phyloP scores from a whole-genome alignment of 2,113 vertebrate genomes.

The Calypte anna region DNA sequence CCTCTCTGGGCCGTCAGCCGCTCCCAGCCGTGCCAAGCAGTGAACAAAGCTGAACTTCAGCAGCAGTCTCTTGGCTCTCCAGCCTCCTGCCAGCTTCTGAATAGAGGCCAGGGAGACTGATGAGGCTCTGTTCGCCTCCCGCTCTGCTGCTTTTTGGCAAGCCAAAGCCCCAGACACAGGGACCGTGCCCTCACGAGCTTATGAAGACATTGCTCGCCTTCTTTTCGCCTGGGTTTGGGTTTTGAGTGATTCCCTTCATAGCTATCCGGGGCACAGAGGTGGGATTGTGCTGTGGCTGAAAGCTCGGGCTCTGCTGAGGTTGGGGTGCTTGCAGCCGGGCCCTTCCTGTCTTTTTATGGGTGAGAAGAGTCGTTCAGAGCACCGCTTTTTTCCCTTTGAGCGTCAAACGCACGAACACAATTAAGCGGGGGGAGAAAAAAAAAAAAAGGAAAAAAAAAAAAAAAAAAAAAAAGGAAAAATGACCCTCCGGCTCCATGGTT shows the following conservation, averaged over 20 bases:
- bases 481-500: neutral
- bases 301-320: neutral
- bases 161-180: neutral
- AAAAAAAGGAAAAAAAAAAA: no score
- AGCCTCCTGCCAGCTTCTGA: constrained; percentile 35
- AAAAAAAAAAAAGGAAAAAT: neutral
- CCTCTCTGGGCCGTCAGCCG: neutral
- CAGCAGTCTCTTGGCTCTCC: constrained; percentile 40
- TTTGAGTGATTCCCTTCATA: constrained; percentile 26
- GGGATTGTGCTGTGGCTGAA: neutral
- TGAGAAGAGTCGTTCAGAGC: neutral
- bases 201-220: constrained; percentile 26
- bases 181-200: neutral
- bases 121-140: neutral
- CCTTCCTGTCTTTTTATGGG: neutral
- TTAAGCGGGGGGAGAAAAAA: neutral
- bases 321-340: neutral
- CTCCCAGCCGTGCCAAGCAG: neutral
- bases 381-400: neutral
- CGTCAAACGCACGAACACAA: neutral
- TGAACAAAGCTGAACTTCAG: constrained; percentile 50
- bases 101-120: constrained; percentile 24
- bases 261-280: neutral
- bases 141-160: constrained; percentile 1
- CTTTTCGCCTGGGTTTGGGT: neutral